Evolutionary conservation across 2,888 invertebrate genomes (phyloP).

Genomic region (Drosophila leonis): DNA sequence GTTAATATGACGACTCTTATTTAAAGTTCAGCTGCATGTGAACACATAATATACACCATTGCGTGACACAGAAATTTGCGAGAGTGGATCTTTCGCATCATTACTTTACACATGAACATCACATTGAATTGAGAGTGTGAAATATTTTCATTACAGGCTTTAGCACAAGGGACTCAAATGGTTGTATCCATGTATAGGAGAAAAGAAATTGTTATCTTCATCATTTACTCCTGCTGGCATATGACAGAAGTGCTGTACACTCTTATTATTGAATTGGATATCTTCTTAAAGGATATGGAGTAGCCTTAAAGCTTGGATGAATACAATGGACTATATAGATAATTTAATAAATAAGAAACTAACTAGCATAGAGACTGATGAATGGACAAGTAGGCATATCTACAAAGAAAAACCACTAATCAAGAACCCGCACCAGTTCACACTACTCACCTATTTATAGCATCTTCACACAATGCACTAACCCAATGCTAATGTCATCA

Average conservation of each 20-base stretch:
- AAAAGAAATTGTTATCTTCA: not conserved
- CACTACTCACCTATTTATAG: too few species aligned
- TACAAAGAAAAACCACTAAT: too few species aligned
- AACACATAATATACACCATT: not conserved
- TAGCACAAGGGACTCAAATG: constrained; percentile 48
- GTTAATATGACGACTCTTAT: too few species aligned
- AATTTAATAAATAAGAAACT: not conserved
- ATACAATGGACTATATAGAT: not conserved
- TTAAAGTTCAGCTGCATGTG: not conserved
- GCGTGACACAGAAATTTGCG: constrained; percentile 12
- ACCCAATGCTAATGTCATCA: too few species aligned
- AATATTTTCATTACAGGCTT: constrained; percentile 47
- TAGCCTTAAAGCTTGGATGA: not conserved
- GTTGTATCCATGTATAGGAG: not conserved
- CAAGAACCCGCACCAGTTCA: too few species aligned
- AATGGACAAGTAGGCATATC: too few species aligned
- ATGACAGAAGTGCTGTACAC: not conserved
- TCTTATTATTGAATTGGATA: not conserved
- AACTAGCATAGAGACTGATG: not conserved
- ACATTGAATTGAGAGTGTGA: constrained; percentile 32
- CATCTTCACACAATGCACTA: too few species aligned
- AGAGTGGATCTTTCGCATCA: constrained; percentile 30
- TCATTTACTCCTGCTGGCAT: not conserved
- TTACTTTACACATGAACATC: constrained; percentile 38
- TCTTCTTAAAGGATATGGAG: not conserved